Percentiles rank a stretch among this genome's conserved stretches.
These are phyloP conservation scores for Anhinga anhinga DNA, from an alignment of 2,113 vertebrate species.

Conservation along the genomic window DNA sequence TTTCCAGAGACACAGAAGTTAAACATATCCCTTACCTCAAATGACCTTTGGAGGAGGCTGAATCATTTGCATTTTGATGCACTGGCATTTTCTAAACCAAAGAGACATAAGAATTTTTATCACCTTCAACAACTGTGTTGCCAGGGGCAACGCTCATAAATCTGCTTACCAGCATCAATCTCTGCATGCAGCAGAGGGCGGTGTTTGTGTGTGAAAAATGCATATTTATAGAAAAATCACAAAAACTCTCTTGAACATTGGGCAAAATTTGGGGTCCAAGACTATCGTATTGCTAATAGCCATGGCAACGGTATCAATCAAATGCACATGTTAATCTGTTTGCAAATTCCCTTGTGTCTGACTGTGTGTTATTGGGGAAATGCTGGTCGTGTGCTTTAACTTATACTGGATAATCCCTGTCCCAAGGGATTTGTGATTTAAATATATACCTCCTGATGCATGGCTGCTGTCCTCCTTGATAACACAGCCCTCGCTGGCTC, in stretches of 20 bases:
- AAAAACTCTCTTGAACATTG: not conserved
- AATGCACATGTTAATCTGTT: not conserved
- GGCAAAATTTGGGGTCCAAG: not conserved
- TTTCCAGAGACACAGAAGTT: not conserved
- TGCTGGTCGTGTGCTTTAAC: not conserved
- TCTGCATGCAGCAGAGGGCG: constrained; percentile 45
- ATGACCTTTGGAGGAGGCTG: constrained; percentile 30
- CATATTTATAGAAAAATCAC: constrained; percentile 2
- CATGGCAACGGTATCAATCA: not conserved
- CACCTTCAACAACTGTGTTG: constrained; percentile 43
- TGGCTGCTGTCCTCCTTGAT: not conserved
- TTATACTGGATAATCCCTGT: not conserved
- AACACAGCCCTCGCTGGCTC: not conserved
- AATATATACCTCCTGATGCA: not conserved
- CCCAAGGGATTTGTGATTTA: not conserved
- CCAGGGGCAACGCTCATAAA: constrained; percentile 21
- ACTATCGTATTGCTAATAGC: not conserved
- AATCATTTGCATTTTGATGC: constrained; percentile 63
- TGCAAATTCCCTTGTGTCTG: not conserved
- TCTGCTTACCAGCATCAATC: not conserved
- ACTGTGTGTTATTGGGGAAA: not conserved
- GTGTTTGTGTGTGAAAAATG: constrained; percentile 43
- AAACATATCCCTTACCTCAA: constrained; percentile 21
- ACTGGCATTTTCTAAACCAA: constrained; percentile 29
- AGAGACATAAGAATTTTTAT: constrained; percentile 45